These are phyloP conservation scores for Torymus auratus DNA, from an alignment of 2,888 invertebrate species.

Conservation along the genomic window DNA sequence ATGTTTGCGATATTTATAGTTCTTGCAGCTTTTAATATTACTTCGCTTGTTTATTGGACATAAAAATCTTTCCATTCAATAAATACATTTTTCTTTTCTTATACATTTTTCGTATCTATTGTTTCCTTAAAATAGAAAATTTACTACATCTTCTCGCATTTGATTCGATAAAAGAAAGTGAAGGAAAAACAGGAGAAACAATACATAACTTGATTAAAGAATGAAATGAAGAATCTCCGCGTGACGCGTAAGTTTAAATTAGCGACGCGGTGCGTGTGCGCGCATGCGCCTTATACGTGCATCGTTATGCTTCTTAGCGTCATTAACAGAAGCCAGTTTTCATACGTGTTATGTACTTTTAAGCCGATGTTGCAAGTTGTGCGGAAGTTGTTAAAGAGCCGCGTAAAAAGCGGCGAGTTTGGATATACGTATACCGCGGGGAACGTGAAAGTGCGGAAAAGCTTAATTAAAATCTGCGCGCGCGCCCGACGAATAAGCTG, in stretches of 20 bases:
- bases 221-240: background rate
- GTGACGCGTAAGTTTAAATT: constrained; percentile 27
- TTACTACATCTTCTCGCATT: no score
- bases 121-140: no score
- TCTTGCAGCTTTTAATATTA: constrained; percentile 8
- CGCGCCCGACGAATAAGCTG: background rate
- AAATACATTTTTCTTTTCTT: background rate
- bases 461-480: constrained; percentile 42
- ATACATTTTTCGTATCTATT: no score
- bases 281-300: constrained; percentile 18
- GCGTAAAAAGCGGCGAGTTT: constrained; percentile 31
- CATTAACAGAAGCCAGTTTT: constrained; percentile 56
- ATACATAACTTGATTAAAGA: no score
- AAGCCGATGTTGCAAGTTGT: constrained; percentile 44
- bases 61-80: background rate
- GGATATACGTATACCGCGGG: background rate
- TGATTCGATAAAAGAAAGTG: no score
- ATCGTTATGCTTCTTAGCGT: constrained; percentile 37
- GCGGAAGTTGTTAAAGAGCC: constrained; percentile 45
- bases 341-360: constrained; percentile 42
- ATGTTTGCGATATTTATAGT: background rate
- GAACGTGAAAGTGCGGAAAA: constrained; percentile 50
- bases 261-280: background rate
- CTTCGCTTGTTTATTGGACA: background rate
- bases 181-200: no score